phyloP scores from a whole-genome alignment of 2,888 invertebrate species.

The Prosapia bicincta region DNA sequence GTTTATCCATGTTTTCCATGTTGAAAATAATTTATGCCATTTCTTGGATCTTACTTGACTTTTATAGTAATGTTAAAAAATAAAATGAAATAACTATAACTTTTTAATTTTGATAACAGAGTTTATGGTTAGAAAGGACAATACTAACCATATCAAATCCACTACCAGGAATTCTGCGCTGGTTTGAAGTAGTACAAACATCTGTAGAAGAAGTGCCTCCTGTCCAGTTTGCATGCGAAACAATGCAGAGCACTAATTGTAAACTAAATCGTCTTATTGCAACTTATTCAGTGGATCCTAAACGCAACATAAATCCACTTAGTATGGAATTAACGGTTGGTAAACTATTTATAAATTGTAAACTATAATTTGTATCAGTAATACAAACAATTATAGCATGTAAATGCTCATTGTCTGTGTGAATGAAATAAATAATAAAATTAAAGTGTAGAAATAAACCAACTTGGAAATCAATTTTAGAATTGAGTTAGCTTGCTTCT shows the following conservation, averaged over 20 bases:
- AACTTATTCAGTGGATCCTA: slow-evolving; percentile 75
- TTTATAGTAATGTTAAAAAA: too few relatives aligned
- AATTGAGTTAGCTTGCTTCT: too few relatives aligned
- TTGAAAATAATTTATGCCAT: too few relatives aligned
- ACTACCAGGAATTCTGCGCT: slow-evolving; percentile 83
- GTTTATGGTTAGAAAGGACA: slow-evolving; percentile 92
- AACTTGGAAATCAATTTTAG: too few relatives aligned
- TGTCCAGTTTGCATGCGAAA: slow-evolving; percentile 89
- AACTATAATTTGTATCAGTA: too few relatives aligned
- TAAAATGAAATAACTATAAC: too few relatives aligned
- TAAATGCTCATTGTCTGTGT: too few relatives aligned
- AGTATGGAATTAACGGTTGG: slow-evolving; percentile 76
- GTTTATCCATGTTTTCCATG: too few relatives aligned
- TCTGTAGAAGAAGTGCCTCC: slow-evolving; percentile 76
- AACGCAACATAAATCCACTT: slow-evolving; percentile 83
- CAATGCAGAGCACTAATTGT: slow-evolving; percentile 84
- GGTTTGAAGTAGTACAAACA: slow-evolving; percentile 84
- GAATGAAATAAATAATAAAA: too few relatives aligned
- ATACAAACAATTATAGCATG: too few relatives aligned
- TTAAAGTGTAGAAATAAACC: too few relatives aligned
- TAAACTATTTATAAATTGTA: background rate
- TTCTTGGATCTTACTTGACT: too few relatives aligned
- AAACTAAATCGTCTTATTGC: slow-evolving; percentile 77
- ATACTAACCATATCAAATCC: slow-evolving; percentile 76
- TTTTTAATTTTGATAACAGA: slow-evolving; percentile 48